Evolutionary conservation across 1,140 invertebrate species (phyloP).

Genomic region (Drosophila saltans): DNA sequence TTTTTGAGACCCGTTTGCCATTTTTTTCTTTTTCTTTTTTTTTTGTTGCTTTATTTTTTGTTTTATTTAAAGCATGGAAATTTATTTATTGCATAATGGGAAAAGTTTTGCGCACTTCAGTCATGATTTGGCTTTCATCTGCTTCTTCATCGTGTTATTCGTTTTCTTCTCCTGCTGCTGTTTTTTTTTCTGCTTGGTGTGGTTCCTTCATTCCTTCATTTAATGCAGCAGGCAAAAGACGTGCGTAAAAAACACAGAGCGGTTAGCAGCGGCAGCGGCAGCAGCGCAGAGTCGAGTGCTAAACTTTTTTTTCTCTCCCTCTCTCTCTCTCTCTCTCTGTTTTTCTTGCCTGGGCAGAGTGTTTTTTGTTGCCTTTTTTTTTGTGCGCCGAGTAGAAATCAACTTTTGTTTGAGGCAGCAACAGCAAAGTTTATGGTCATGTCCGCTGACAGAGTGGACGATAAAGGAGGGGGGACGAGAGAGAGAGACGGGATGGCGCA

Average conservation of each 20-base stretch:
- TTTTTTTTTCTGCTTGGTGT: neutral
- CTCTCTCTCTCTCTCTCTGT: neutral
- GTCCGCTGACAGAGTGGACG: constrained; percentile 21
- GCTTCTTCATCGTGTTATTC: constrained; percentile 14
- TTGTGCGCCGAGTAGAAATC: constrained; percentile 27
- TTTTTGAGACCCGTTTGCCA: constrained; percentile 3
- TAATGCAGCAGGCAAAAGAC: constrained; percentile 71
- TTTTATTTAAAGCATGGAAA: constrained; percentile 69
- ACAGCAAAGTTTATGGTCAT: constrained; percentile 54
- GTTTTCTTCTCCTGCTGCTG: neutral
- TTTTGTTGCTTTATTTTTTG: constrained; percentile 6
- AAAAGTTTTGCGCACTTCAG: constrained; percentile 76
- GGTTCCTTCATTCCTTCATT: constrained; percentile 32
- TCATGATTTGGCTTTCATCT: constrained; percentile 61
- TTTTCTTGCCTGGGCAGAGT: constrained; percentile 23
- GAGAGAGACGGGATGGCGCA: constrained; percentile 18
- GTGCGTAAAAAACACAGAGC: constrained; percentile 46
- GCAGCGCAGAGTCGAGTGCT: constrained; percentile 36
- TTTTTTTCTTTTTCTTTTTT: neutral
- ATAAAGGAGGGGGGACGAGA: neutral
- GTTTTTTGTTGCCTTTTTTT: constrained; percentile 34
- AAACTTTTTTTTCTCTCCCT: constrained; percentile 50
- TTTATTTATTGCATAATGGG: constrained; percentile 80
- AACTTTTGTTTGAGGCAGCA: constrained; percentile 47
- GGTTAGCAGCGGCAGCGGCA: constrained; percentile 23